Evolutionary conservation across 37 sponge, comb jelly and placozoan species (phyloP).

Genomic region (Ephydatia muelleri): DNA sequence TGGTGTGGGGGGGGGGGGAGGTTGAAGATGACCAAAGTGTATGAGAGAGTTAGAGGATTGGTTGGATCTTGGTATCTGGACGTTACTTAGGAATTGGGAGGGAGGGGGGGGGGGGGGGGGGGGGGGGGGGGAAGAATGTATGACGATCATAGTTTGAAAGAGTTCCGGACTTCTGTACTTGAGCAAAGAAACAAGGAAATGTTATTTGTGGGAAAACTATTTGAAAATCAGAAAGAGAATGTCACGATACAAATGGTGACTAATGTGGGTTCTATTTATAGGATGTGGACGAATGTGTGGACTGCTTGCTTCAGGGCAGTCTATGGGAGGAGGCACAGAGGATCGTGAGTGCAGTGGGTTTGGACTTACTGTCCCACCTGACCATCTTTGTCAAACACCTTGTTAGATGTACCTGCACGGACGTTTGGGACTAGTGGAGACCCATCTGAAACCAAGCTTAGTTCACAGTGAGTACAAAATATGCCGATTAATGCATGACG

Average conservation of each 20-base stretch:
- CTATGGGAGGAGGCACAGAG: constrained; percentile 81
- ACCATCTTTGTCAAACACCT: neutral
- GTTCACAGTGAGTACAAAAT: constrained; percentile 35
- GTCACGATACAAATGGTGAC: neutral
- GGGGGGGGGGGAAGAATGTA: no score
- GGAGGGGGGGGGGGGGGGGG: no score
- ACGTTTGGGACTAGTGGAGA: constrained; percentile 70
- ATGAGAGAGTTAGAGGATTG: no score
- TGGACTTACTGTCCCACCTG: neutral
- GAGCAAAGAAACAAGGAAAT: constrained; percentile 8
- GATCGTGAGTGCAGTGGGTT: constrained; percentile 13
- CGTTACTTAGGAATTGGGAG: no score
- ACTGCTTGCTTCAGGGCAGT: constrained; percentile 65
- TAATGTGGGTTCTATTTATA: neutral
- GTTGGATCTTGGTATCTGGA: no score
- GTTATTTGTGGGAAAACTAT: no score
- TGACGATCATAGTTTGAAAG: no score
- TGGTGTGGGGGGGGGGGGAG: neutral
- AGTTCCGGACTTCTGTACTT: no score
- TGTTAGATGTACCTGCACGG: constrained; percentile 28
- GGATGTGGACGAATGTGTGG: constrained; percentile 79
- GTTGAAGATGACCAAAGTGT: no score
- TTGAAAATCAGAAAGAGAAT: neutral
- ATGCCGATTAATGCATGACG: neutral
- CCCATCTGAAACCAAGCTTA: constrained; percentile 61